phyloP scores from a whole-genome alignment of 2,888 invertebrate species.

The Volucella inanis region DNA sequence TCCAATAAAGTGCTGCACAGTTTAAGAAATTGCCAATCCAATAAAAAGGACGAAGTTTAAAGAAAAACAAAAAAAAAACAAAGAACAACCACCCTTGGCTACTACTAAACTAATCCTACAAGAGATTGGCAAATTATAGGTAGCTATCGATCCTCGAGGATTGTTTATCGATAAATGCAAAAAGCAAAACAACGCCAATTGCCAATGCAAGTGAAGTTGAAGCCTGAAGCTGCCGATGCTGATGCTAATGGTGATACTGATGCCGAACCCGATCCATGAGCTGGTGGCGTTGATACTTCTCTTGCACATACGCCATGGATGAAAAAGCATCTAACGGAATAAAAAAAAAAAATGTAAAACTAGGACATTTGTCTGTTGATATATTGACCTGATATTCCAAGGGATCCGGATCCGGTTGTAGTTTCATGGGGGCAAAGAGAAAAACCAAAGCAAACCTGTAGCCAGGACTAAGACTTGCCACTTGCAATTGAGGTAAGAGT shows the following conservation, averaged over 20 bases:
- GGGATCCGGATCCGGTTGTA: slow-evolving; percentile 48
- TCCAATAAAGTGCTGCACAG: slow-evolving; percentile 4
- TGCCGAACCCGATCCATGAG: not conserved
- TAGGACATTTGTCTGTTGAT: slow-evolving; percentile 73
- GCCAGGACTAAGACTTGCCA: slow-evolving; percentile 45
- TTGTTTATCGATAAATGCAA: slow-evolving; percentile 68
- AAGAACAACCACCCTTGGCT: slow-evolving; percentile 13
- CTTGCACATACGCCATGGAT: slow-evolving; percentile 1
- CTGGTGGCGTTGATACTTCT: not conserved
- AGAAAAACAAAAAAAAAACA: not conserved
- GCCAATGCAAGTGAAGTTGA: no score
- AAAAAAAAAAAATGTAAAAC: slow-evolving; percentile 47
- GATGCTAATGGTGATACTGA: not conserved
- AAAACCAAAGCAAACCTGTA: slow-evolving; percentile 23
- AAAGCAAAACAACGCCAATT: slow-evolving; percentile 44
- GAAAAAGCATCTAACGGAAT: slow-evolving; percentile 22
- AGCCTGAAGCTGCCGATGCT: not conserved
- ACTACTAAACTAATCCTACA: slow-evolving; percentile 62
- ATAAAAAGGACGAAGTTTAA: not conserved
- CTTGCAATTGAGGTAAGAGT: not conserved
- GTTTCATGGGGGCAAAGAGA: slow-evolving; percentile 27
- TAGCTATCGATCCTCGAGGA: slow-evolving; percentile 65
- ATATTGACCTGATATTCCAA: slow-evolving; percentile 71
- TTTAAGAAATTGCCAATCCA: slow-evolving; percentile 50
- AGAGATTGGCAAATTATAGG: slow-evolving; percentile 71